Conservation (phyloP, 2,888 invertebrate species). For the Tinea pellionella region DNA sequence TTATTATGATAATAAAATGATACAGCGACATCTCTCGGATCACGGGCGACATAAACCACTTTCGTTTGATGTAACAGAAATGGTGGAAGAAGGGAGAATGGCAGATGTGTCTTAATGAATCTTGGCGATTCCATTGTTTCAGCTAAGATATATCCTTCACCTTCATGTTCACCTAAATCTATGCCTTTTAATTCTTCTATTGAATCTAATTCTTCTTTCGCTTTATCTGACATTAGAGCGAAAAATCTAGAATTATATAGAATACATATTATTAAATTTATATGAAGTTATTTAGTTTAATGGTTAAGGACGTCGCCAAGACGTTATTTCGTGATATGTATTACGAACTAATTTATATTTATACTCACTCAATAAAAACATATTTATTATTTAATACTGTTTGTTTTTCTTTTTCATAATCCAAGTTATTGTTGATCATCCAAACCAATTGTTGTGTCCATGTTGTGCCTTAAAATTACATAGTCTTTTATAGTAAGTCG, state of each 20-base stretch:
- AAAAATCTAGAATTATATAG: neutral
- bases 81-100: slow-evolving; percentile 16
- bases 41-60: slow-evolving; percentile 77
- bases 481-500: too few relatives aligned
- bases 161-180: neutral
- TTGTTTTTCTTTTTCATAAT: slow-evolving; percentile 67
- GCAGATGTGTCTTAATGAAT: slow-evolving; percentile 15
- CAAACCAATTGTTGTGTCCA: slow-evolving; percentile 83
- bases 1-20: slow-evolving; percentile 78
- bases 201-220: neutral
- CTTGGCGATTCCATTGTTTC: slow-evolving; percentile 12
- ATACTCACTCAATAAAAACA: slow-evolving; percentile 77
- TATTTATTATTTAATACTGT: slow-evolving; percentile 65
- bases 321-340: too few relatives aligned
- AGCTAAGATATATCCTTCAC: neutral
- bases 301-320: too few relatives aligned
- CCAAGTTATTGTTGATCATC: slow-evolving; percentile 76
- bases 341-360: too few relatives aligned
- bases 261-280: neutral
- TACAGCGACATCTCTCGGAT: slow-evolving; percentile 81
- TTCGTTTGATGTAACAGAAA: slow-evolving; percentile 15
- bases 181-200: neutral
- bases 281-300: too few relatives aligned
- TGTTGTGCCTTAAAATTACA: slow-evolving; percentile 66
- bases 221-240: neutral